Evolutionary conservation across 2,888 invertebrate species (phyloP).

Genomic region (Campopleginae sp.): DNA sequence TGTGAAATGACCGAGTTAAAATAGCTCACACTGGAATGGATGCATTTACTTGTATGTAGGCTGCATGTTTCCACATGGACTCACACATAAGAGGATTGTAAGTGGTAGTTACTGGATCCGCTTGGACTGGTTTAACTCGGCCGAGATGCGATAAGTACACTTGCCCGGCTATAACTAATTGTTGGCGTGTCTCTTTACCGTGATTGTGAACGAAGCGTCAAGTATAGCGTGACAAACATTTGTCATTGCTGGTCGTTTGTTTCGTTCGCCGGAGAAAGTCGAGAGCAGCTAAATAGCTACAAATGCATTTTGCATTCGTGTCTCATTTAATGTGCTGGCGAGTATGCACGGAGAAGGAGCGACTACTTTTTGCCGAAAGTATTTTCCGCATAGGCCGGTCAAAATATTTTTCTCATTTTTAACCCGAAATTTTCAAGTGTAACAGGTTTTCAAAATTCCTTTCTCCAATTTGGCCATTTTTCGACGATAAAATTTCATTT

Average conservation of each 20-base stretch:
- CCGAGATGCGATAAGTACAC: slow-evolving; percentile 53
- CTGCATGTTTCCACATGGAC: neutral
- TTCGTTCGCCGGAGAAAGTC: slow-evolving; percentile 27
- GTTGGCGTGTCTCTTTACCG: slow-evolving; percentile 58
- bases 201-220: slow-evolving; percentile 48
- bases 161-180: slow-evolving; percentile 55
- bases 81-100: slow-evolving; percentile 11
- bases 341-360: neutral
- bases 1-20: slow-evolving; percentile 7
- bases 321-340: slow-evolving; percentile 14
- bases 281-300: slow-evolving; percentile 19
- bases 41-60: neutral
- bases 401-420: too few relatives aligned
- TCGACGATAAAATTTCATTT: too few relatives aligned
- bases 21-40: neutral
- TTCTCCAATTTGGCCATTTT: too few relatives aligned
- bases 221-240: slow-evolving; percentile 54
- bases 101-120: slow-evolving; percentile 57
- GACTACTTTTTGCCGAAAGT: neutral
- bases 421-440: too few relatives aligned
- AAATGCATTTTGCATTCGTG: slow-evolving; percentile 7
- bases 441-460: too few relatives aligned
- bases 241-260: slow-evolving; percentile 48
- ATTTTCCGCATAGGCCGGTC: too few relatives aligned
- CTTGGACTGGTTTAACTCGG: slow-evolving; percentile 49